Evolutionary conservation across 2,888 invertebrate genomes (phyloP).

Genomic region (Caenorhabditis drosophilae): DNA sequence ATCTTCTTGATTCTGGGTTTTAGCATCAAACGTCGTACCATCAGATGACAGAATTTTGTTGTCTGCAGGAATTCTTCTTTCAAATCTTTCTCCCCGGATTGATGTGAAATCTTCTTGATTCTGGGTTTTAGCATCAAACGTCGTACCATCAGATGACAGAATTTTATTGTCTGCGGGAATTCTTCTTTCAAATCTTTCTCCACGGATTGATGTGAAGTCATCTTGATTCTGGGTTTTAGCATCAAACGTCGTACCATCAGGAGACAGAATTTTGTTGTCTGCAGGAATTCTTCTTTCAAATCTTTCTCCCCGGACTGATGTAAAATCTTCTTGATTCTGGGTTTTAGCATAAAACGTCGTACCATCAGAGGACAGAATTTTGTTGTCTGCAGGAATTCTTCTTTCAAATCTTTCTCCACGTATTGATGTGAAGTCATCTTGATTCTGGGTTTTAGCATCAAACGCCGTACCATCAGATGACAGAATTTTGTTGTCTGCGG

Average conservation of each 20-base stretch:
- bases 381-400: background rate
- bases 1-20: conserved; percentile 3
- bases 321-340: conserved; percentile 5
- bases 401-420: conserved; percentile 1
- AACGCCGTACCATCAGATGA: background rate
- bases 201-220: background rate
- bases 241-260: background rate
- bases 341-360: background rate
- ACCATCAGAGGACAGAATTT: background rate
- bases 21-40: background rate
- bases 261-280: background rate
- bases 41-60: background rate
- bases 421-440: background rate
- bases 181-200: background rate
- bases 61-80: background rate
- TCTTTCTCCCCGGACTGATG: background rate
- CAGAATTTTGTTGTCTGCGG: background rate
- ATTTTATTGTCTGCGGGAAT: background rate
- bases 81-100: conserved; percentile 3
- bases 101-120: conserved; percentile 4
- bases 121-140: conserved; percentile 1
- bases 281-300: background rate
- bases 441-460: background rate
- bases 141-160: background rate
- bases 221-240: conserved; percentile 2